Percentiles rank a stretch among this genome's conserved stretches.
Conservation (phyloP, 2,888 invertebrate genomes). For the Conchocele bisecta region DNA sequence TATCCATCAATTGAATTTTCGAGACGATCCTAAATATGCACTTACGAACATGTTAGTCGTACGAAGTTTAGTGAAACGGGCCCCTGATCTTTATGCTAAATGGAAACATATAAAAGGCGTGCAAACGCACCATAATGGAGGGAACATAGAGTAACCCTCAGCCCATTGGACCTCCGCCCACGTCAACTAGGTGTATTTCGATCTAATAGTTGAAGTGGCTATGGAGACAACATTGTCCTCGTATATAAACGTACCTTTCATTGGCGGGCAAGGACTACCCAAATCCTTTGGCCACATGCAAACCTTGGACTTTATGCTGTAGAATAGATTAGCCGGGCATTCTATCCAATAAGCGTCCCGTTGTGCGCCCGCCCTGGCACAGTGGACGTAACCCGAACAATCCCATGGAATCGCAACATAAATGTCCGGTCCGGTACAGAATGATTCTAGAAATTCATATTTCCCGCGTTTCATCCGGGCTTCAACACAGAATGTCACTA, state of each 20-base stretch:
- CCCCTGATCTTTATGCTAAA: not conserved
- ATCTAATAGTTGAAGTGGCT: not conserved
- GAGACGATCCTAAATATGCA: too few species aligned
- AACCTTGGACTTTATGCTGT: slow-evolving; percentile 54
- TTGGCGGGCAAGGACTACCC: slow-evolving; percentile 52
- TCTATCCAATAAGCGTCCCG: slow-evolving; percentile 60
- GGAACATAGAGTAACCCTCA: too few species aligned
- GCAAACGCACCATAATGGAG: not conserved
- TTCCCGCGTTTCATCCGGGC: slow-evolving; percentile 49
- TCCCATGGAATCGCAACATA: slow-evolving; percentile 66
- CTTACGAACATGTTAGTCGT: too few species aligned
- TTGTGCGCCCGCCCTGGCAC: slow-evolving; percentile 46
- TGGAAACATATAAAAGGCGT: not conserved
- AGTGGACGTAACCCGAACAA: slow-evolving; percentile 64
- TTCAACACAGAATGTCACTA: slow-evolving; percentile 17
- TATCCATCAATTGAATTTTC: too few species aligned
- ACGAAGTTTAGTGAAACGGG: too few species aligned
- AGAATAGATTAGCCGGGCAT: slow-evolving; percentile 59
- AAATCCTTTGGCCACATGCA: slow-evolving; percentile 63
- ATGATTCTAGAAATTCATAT: slow-evolving; percentile 52
- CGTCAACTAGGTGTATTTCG: not conserved
- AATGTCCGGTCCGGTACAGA: slow-evolving; percentile 57
- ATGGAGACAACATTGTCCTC: too few species aligned
- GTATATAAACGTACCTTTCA: slow-evolving; percentile 54
- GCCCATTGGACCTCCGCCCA: too few species aligned